These are phyloP conservation scores for Heliconius nattereri DNA, from an alignment of 1,140 invertebrate genomes.

Conservation along the genomic window DNA sequence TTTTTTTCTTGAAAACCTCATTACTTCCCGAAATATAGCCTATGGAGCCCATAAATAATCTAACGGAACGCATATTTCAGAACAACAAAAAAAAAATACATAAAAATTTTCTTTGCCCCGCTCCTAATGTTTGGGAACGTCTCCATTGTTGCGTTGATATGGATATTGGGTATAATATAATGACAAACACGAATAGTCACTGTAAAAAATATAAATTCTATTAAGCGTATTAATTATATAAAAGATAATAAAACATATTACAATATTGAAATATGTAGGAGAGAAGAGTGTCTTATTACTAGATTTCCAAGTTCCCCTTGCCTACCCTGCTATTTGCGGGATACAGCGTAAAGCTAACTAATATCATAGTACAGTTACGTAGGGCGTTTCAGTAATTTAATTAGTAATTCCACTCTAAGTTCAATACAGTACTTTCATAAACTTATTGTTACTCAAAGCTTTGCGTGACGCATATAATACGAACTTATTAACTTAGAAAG, in stretches of 20 bases:
- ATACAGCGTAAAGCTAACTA: too few species aligned
- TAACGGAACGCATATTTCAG: slow-evolving; percentile 80
- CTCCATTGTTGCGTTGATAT: slow-evolving; percentile 50
- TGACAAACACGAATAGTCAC: too few species aligned
- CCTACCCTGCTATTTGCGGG: too few species aligned
- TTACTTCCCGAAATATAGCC: slow-evolving; percentile 79
- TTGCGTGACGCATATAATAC: neutral
- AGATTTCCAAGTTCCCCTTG: too few species aligned
- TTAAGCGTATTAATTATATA: too few species aligned
- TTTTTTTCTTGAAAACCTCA: slow-evolving; percentile 75
- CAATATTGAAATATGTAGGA: too few species aligned
- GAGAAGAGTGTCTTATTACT: too few species aligned
- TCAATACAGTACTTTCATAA: neutral
- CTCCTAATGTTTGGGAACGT: slow-evolving; percentile 63
- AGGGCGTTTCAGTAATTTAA: too few species aligned
- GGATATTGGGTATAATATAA: neutral
- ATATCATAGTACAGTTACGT: too few species aligned
- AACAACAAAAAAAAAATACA: slow-evolving; percentile 78
- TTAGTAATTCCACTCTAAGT: neutral
- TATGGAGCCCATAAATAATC: slow-evolving; percentile 78
- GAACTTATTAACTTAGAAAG: neutral
- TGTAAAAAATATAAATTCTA: too few species aligned
- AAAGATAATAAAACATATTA: too few species aligned
- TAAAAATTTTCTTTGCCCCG: slow-evolving; percentile 75
- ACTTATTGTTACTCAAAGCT: neutral